Base-by-base conservation (phyloP, 64 coral and sea anemone species). In the Catalaphyllia jardinei region DNA sequence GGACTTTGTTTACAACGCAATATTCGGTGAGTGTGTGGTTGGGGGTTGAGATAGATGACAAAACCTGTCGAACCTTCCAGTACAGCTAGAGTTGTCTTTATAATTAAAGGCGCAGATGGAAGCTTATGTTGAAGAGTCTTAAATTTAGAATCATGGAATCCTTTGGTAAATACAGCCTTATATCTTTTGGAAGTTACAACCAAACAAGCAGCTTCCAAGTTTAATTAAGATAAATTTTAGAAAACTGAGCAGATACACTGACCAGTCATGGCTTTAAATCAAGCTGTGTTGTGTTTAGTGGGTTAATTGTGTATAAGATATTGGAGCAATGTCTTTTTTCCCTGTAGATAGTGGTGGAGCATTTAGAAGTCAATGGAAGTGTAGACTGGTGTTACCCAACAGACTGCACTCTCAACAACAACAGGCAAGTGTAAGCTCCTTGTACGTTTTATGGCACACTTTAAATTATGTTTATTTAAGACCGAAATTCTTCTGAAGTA, bases 311-410 rank as follows among this genome's bases (percentile, higher is more conserved):
- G 52, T 54, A 54, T 54, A 57, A 15, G 54, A 57, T 14, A 57
- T 57, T 57, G 10, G 10, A 13, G 1, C 10, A 11, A 20, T 39
- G 19, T 0, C 14, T 77, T 77, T 52, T 29, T 77, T 38, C 12
- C 11, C 71, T 55, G 33, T 52, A 92, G 90, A 87, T 92, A 25
- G 15, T 69, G 28, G 31, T 92, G 59, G 90, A 92, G 13, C 51
- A 87, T 86, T 79, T 92, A 57, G 90, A 60, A 0, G 31, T 11
- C 38, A n/a, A 60, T 27, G 60, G 79, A 64, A 42, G 13, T 49
- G 90, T 87, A 20, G 57, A 86, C 0, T 92, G 90, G 90, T 92
- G 90, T 38, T 79, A 78, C 67, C 63, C 90, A 54, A 78, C 55
- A 20, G 62, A 52, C 20, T 92, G 90, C 79, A 67, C 62, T 13